Conservation (phyloP, 2,797 vertebrate species). For the Pogoniulus pusillus region DNA sequence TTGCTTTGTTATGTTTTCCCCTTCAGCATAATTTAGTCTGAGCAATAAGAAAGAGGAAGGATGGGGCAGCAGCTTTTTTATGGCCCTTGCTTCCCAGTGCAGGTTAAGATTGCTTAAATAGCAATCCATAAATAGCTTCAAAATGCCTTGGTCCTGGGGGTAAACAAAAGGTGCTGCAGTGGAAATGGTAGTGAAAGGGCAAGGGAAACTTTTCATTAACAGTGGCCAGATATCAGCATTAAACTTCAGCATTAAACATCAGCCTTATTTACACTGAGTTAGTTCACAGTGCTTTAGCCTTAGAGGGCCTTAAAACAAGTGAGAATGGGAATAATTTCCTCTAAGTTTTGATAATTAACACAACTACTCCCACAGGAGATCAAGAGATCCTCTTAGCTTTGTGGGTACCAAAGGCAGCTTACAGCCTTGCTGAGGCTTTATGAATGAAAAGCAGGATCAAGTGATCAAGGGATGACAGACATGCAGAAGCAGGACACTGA, state of each 20-base stretch:
- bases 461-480: neutral
- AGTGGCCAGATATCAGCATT: neutral
- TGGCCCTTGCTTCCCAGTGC: neutral
- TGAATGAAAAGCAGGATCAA: neutral
- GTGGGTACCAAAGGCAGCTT: neutral
- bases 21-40: neutral
- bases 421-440: neutral
- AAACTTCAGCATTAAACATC: neutral
- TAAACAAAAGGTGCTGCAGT: neutral
- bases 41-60: neutral
- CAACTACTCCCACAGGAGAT: neutral
- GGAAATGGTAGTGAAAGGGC: neutral
- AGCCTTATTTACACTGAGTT: neutral
- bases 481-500: neutral
- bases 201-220: neutral
- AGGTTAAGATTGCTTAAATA: neutral
- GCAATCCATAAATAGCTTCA: neutral
- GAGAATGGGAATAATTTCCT: slow-evolving; percentile 5
- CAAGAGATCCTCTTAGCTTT: neutral
- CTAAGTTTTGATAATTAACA: neutral
- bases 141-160: neutral
- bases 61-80: neutral
- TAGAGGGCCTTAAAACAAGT: slow-evolving; percentile 13
- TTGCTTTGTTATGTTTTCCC: fast-evolving
- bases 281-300: neutral